Evolutionary conservation across 2,113 vertebrate genomes (phyloP), one percentile per base, ranked within the genome.

Genomic region (Hippocampus abdominalis): DNA sequence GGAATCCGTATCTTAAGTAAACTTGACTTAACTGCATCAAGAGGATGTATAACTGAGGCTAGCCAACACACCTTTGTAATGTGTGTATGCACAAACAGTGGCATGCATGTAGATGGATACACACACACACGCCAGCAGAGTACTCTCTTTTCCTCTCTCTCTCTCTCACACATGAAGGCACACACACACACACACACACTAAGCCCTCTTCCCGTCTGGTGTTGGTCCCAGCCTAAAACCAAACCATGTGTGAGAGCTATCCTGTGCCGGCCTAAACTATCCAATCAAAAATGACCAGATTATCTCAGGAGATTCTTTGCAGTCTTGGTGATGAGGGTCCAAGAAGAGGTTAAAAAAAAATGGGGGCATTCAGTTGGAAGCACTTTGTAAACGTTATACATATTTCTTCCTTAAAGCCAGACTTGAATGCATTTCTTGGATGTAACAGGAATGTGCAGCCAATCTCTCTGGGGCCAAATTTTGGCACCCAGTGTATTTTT

Each of bases 191-290:
- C 46, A 36, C 29, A 44, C 70, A 66, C 68, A 68, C 42, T 65
- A 64, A 72, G 51, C 54, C 70, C 77, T 82, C 74, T 70, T 78
- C 77, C 77, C 69, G 73, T 83, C 80, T 86, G 83, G 66, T 84
- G 80, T 66, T 84, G 71, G 73, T 84, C 86, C 83, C 80, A 87
- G n/a, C 57, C 80, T 79, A 87, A 88, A 87, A 80, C 72, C 76
- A 87, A 88, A 83, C 78, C 77, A 85, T 85, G 83, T 87, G 83
- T 83, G 78, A 61, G 65, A 80, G 78, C 69, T 75, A 73, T 79
- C 75, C 71, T 76, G 67, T 54, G 74, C 75, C 62, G 76, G 64
- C 32, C 70, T 74, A 68, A 80, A 81, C 79, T 72, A 71, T 69
- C 61, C 61, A 64, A 44, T 64, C 21, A n/a, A 64, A 62, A 42